Percentiles rank a stretch among this genome's conserved stretches.
These are phyloP conservation scores for Apomyelois bistriatella DNA, from an alignment of 2,888 invertebrate species.

Conservation along the genomic window DNA sequence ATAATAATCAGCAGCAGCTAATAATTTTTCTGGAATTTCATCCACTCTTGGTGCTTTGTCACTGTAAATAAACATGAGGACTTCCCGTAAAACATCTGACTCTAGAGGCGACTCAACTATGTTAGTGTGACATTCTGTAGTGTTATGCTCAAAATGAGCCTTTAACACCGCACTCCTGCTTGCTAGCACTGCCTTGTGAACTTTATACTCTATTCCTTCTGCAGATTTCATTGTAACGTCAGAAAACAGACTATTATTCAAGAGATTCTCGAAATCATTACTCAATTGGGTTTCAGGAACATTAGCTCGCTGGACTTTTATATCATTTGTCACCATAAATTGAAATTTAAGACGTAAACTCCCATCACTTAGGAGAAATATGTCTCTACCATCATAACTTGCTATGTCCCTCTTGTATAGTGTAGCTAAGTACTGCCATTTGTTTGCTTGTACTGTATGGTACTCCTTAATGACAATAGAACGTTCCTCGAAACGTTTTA, in stretches of 20 bases:
- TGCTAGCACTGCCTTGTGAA: constrained; percentile 67
- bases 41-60: constrained; percentile 67
- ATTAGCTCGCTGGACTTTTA: constrained; percentile 52
- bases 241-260: constrained; percentile 59
- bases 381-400: constrained; percentile 53
- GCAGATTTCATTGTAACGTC: constrained; percentile 66
- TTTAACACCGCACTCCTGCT: constrained; percentile 66
- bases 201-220: constrained; percentile 59
- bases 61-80: constrained; percentile 64
- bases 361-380: constrained; percentile 58
- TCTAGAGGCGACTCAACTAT: constrained; percentile 60
- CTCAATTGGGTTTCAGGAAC: constrained; percentile 58
- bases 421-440: constrained; percentile 69
- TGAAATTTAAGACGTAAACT: constrained; percentile 64
- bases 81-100: constrained; percentile 60
- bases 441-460: constrained; percentile 63
- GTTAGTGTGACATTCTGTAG: constrained; percentile 61
- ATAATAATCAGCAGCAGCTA: constrained; percentile 70
- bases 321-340: constrained; percentile 65
- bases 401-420: constrained; percentile 61
- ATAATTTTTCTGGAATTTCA: constrained; percentile 63
- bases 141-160: constrained; percentile 71
- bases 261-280: constrained; percentile 61
- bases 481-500: constrained; percentile 66
- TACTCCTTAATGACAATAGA: constrained; percentile 66